These are phyloP conservation scores for Leptopterna dolabrata DNA, from an alignment of 2,888 invertebrate species.

Conservation along the genomic window DNA sequence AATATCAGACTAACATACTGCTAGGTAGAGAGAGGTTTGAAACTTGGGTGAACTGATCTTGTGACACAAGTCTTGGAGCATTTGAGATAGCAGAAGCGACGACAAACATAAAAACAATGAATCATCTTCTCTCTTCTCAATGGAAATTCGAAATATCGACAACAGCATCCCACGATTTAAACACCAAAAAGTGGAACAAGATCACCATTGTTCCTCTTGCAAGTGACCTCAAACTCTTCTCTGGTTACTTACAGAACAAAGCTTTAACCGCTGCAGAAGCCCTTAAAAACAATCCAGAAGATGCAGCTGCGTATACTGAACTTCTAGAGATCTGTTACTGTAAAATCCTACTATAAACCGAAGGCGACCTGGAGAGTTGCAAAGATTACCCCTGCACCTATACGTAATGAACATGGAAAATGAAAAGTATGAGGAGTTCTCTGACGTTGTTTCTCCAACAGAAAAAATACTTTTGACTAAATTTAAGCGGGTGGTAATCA, in stretches of 20 bases:
- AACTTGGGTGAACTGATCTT: no score
- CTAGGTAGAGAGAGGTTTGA: no score
- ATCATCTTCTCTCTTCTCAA: no score
- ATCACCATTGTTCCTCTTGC: no score
- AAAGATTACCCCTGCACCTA: not conserved
- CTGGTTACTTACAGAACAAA: not conserved
- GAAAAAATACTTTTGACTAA: conserved; percentile 1
- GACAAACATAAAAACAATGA: no score
- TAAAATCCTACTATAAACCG: not conserved
- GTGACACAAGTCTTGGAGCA: no score
- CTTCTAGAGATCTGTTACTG: not conserved
- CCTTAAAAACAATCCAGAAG: not conserved
- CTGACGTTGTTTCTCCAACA: not conserved
- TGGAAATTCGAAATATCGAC: not conserved
- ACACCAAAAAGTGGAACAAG: no score
- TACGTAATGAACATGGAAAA: no score
- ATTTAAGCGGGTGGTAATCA: conserved; percentile 5
- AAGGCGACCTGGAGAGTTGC: not conserved
- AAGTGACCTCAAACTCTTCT: no score
- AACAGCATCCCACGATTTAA: no score
- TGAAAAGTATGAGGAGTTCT: conserved; percentile 28
- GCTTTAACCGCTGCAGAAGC: not conserved
- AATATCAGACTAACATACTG: no score
- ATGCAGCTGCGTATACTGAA: not conserved
- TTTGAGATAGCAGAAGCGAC: no score